Conservation (phyloP, 92 coral and sea anemone genomes). For the Bergia puertoricense region DNA sequence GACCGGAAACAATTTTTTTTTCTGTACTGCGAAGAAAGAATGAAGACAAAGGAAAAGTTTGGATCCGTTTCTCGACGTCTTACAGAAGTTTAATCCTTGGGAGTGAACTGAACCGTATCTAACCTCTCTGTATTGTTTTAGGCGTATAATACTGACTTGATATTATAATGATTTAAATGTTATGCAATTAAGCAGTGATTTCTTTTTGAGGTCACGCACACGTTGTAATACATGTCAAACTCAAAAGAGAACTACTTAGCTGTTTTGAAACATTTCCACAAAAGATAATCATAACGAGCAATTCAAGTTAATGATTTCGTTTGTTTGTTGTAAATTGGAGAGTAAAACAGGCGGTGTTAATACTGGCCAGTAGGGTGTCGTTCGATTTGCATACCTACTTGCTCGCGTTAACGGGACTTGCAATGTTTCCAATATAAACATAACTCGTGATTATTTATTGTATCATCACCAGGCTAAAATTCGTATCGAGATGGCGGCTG, state of each 20-base stretch:
- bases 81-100: not conserved
- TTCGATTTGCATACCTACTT: not conserved
- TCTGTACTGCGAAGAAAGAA: not conserved
- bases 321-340: not conserved
- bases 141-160: not conserved
- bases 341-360: not conserved
- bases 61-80: not conserved
- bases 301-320: not conserved
- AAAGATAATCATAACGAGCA: not conserved
- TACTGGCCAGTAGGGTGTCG: constrained; percentile 10
- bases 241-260: not conserved
- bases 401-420: not conserved
- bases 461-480: constrained; percentile 68
- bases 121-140: not conserved
- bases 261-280: not conserved
- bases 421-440: not conserved
- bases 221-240: not conserved
- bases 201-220: constrained; percentile 8
- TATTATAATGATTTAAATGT: not conserved
- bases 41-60: not conserved
- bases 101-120: not conserved
- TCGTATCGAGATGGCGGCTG: constrained; percentile 95
- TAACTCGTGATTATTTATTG: not conserved
- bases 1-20: not conserved
- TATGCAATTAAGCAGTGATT: not conserved